Percentiles rank a stretch among this genome's conserved stretches.
phyloP scores from a whole-genome alignment of 2,113 vertebrate species.

The Rhineura floridana region DNA sequence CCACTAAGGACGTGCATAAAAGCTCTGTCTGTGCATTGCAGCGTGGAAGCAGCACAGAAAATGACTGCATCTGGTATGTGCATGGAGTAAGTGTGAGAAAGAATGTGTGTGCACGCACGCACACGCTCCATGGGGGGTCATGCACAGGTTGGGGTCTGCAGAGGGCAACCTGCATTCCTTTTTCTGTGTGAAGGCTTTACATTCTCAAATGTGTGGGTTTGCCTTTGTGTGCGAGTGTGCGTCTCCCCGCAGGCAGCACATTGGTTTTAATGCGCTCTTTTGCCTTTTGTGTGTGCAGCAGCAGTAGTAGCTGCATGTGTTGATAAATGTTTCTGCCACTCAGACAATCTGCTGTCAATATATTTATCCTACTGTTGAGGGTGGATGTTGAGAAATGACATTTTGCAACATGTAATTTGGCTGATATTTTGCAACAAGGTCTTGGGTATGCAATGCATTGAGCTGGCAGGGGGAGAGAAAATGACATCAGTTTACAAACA shows the following conservation, averaged over 20 bases:
- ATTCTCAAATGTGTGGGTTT: background rate
- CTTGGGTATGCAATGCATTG: background rate
- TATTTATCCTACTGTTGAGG: background rate
- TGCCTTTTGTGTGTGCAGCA: background rate
- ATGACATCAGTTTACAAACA: background rate
- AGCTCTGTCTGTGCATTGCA: no score
- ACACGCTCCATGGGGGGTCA: background rate
- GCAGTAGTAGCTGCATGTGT: slow-evolving; percentile 1
- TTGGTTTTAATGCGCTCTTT: background rate
- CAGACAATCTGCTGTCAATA: background rate
- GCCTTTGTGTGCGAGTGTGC: background rate
- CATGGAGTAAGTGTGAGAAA: background rate
- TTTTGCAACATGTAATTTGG: background rate
- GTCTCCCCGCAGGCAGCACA: background rate
- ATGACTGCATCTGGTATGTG: background rate
- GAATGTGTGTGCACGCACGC: background rate
- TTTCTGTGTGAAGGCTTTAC: background rate
- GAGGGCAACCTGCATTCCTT: background rate
- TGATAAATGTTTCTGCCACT: slow-evolving; percentile 22
- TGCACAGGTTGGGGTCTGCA: background rate
- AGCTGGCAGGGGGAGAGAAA: background rate
- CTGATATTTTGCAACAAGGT: slow-evolving; percentile 22
- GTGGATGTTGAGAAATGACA: slow-evolving; percentile 1
- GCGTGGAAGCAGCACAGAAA: background rate
- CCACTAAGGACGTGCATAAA: no score